These are phyloP conservation scores for Spilosoma lubricipeda DNA, from an alignment of 2,888 invertebrate species.

Conservation along the genomic window DNA sequence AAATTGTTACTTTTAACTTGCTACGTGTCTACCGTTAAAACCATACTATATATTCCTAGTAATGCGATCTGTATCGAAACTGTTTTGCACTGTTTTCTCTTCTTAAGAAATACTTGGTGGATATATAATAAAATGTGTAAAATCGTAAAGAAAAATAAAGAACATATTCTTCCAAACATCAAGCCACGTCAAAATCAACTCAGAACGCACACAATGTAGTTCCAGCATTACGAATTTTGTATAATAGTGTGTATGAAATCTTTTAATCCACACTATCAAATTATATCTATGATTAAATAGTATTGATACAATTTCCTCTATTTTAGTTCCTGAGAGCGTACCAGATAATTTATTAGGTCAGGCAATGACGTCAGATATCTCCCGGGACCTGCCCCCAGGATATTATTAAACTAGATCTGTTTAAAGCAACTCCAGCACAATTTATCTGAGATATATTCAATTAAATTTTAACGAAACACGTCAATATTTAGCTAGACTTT, in stretches of 20 bases:
- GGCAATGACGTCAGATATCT: conserved; percentile 17
- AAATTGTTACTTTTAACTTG: conserved; percentile 20
- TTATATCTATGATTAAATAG: too few species aligned
- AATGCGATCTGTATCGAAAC: not conserved
- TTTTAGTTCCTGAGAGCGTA: conserved; percentile 12
- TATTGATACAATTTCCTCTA: conserved; percentile 16
- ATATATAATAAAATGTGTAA: not conserved
- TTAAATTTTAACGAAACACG: not conserved
- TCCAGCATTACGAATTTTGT: too few species aligned
- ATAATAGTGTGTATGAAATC: too few species aligned
- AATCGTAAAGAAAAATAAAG: not conserved
- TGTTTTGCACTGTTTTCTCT: not conserved
- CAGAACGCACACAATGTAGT: too few species aligned
- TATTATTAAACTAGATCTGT: not conserved
- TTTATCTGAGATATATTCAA: not conserved
- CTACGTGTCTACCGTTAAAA: not conserved
- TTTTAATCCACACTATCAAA: too few species aligned
- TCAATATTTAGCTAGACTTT: not conserved
- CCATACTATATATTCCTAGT: not conserved
- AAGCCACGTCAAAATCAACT: not conserved
- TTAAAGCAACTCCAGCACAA: not conserved
- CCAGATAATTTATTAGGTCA: conserved; percentile 22
- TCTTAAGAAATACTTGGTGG: not conserved
- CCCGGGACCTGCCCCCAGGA: conserved; percentile 13
- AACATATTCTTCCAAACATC: not conserved